Percentiles rank a stretch among this genome's conserved stretches.
These are phyloP conservation scores for Galago senegalensis DNA, from an alignment of 2,797 vertebrate species.

Conservation along the genomic window DNA sequence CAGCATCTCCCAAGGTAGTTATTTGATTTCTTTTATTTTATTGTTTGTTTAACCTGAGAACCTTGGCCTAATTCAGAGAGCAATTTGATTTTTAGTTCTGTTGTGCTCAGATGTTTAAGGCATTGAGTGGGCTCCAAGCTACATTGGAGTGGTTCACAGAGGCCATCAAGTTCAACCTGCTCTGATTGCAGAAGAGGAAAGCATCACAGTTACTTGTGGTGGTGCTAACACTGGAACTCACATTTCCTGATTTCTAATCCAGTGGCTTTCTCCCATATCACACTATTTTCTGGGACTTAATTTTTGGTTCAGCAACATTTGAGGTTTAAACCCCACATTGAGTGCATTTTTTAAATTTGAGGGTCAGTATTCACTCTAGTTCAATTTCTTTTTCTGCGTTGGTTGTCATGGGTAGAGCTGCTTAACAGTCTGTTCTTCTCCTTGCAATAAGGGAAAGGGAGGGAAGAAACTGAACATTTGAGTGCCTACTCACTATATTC, in stretches of 20 bases:
- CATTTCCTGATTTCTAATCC: neutral
- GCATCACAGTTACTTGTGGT: neutral
- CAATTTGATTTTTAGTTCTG: conserved; percentile 1
- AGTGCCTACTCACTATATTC: conserved; percentile 65
- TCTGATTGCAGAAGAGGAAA: neutral
- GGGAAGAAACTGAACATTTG: conserved; percentile 25
- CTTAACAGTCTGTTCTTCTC: conserved; percentile 31
- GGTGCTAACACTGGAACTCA: neutral
- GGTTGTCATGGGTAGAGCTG: neutral
- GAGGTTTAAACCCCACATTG: neutral
- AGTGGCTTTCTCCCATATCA: neutral
- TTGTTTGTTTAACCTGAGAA: neutral
- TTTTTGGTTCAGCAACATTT: neutral
- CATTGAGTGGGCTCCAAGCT: neutral
- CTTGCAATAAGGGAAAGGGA: neutral
- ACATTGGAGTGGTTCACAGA: neutral
- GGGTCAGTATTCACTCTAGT: neutral
- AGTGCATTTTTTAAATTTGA: neutral
- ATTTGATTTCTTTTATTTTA: neutral
- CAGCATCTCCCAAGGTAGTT: neutral
- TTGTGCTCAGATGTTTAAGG: neutral
- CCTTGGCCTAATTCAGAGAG: neutral
- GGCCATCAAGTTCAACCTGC: neutral
- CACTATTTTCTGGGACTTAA: neutral
- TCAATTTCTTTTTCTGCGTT: conserved; percentile 40